Percentiles rank a stretch among this genome's conserved stretches.
These are phyloP conservation scores for Physella acuta DNA, from an alignment of 1,140 invertebrate genomes.

Conservation along the genomic window DNA sequence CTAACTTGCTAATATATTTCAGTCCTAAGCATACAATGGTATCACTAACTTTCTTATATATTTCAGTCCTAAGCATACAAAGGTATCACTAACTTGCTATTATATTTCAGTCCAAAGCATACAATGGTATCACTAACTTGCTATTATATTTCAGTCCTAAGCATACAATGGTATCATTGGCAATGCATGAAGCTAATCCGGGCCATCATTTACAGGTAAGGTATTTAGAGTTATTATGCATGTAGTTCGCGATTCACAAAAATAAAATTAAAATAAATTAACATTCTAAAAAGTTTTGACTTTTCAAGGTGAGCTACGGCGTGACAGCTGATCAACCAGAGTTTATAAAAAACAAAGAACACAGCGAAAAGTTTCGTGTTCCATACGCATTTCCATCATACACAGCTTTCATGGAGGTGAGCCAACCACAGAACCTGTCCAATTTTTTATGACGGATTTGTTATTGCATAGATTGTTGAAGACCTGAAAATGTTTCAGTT, in stretches of 20 bases:
- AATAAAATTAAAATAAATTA: not conserved
- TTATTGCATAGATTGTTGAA: no score
- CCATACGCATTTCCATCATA: slow-evolving; percentile 60
- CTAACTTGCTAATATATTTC: no score
- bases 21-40: no score
- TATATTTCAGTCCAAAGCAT: slow-evolving; percentile 47
- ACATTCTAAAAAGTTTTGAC: no score
- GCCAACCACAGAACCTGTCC: slow-evolving; percentile 7
- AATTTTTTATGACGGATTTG: not conserved
- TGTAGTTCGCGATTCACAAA: not conserved
- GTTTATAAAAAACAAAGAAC: slow-evolving; percentile 47
- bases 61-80: no score
- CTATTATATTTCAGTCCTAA: slow-evolving; percentile 39
- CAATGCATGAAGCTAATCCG: slow-evolving; percentile 59
- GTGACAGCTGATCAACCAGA: slow-evolving; percentile 41
- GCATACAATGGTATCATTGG: slow-evolving; percentile 53
- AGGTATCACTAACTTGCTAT: no score
- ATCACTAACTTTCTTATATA: no score
- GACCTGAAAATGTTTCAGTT: no score
- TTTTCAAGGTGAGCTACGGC: slow-evolving; percentile 42
- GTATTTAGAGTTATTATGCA: no score
- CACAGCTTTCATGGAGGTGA: slow-evolving; percentile 58
- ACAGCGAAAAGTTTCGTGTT: slow-evolving; percentile 45
- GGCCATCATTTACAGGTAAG: slow-evolving; percentile 58
- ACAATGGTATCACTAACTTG: slow-evolving; percentile 52